These are phyloP conservation scores for Cladorhizidae sp. DNA, from an alignment of 37 sponge, comb jelly and placozoan species.

Conservation along the genomic window DNA sequence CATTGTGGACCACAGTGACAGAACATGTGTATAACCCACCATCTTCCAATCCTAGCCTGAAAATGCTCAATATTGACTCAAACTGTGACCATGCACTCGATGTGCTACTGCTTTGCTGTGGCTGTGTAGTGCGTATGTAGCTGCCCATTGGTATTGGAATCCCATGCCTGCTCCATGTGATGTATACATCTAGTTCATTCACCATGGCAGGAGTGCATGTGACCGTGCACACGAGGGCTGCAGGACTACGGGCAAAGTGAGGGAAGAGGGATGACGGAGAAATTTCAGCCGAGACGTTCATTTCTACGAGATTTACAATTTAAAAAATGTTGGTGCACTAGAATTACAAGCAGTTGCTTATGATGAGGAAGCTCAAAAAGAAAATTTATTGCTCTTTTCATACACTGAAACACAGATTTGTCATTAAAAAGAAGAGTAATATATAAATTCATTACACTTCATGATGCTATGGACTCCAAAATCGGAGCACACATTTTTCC, in stretches of 20 bases:
- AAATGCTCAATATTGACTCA: neutral
- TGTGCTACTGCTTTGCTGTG: too few species aligned
- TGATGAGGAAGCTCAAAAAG: too few species aligned
- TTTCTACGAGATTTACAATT: neutral
- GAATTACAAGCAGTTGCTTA: too few species aligned
- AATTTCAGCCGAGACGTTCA: neutral
- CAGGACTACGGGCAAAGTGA: neutral
- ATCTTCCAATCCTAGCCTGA: neutral
- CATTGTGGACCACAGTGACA: neutral
- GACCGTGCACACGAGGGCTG: neutral
- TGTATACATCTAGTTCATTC: neutral
- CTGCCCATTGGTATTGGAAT: neutral
- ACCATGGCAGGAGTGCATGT: neutral
- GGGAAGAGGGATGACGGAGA: neutral
- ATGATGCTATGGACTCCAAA: too few species aligned
- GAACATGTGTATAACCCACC: constrained; percentile 17
- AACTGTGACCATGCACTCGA: neutral
- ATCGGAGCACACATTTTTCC: too few species aligned
- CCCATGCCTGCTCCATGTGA: neutral
- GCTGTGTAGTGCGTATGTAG: too few species aligned
- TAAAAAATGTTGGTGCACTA: too few species aligned
- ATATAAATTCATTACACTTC: too few species aligned
- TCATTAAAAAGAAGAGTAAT: too few species aligned
- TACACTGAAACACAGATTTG: too few species aligned
- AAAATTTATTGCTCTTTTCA: too few species aligned